Base-by-base conservation (phyloP, 1,140 invertebrate species). In the Drosophila nigromelanica region DNA sequence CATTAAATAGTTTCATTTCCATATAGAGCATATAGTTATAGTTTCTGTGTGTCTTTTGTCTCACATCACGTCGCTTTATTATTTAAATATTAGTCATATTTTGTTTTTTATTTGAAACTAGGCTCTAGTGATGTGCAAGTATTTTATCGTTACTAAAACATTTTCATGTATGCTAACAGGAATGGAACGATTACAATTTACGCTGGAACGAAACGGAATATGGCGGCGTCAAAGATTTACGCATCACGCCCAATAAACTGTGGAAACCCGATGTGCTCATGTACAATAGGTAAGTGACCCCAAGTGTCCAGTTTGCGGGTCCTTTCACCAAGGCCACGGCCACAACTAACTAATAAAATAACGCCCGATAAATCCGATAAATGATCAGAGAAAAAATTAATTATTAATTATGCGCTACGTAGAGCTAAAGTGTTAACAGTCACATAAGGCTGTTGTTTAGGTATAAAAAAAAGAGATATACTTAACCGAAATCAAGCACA, bases 261-360 rank as follows among this genome's bases (percentile, higher is more conserved):
- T 99, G 98, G 98, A 98, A 97, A 92, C 98, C 98, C 62, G 98
- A 99, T 93, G 97, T 99, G 55, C 96, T 99, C 76, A 98, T 99
- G 95, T 99, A 99, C 93, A 99, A 99, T 95, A 99, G 98, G 97
- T 99, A 95, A 94, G 93, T 91, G 80, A 50, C 8, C 39, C 39
- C 24, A 52, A 68, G 64, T 47, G 50, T 75, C 47, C 56, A 48
- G 50, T 63, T 48, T 5, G 8, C 18, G 35, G 30, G 5, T 45
- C 58, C 64, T 50, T 27, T 2, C 3, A 4, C 11, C 35, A 24
- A 33, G 45, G 35, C 11, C n/a, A 30, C 12, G 37, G 1, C 43
- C 4, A 30, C 10, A 56, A 42, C 18, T 56, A 48, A 62, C 42
- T 51, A 56, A 51, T 27, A 3, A 27, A 64, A 64, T 54, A 73